Percentiles rank a stretch among this genome's conserved stretches.
Conservation (phyloP, 2,888 invertebrate genomes). For the Sinodicranocentrus sp. region DNA sequence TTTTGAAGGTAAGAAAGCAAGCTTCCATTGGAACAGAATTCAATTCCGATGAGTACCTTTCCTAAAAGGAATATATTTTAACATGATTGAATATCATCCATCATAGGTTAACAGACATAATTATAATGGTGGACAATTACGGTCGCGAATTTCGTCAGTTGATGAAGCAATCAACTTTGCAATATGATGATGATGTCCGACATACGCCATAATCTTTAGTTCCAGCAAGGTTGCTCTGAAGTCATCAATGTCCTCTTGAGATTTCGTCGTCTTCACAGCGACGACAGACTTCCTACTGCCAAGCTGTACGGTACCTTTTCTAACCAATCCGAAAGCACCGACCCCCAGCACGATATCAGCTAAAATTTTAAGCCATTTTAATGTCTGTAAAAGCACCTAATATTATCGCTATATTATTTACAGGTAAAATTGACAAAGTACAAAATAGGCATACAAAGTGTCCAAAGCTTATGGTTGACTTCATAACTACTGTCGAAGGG, state of each 20-base stretch:
- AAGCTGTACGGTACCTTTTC: conserved; percentile 51
- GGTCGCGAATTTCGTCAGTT: conserved; percentile 56
- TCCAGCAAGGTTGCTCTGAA: conserved; percentile 56
- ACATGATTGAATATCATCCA: background rate
- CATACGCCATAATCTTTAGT: conserved; percentile 49
- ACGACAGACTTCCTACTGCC: conserved; percentile 53
- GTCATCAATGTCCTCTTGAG: conserved; percentile 54
- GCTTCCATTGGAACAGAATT: conserved; percentile 62
- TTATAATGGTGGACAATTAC: conserved; percentile 27
- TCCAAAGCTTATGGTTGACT: conserved; percentile 51
- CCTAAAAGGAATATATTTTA: conserved; percentile 37
- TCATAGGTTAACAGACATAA: background rate
- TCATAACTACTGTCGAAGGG: conserved; percentile 55
- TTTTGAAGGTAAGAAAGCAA: conserved; percentile 59
- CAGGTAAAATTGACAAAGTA: background rate
- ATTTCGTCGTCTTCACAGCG: conserved; percentile 59
- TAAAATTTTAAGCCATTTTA: conserved; percentile 29
- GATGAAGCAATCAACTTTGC: conserved; percentile 55
- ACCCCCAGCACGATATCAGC: conserved; percentile 57
- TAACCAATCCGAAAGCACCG: conserved; percentile 61
- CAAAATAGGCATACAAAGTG: conserved; percentile 28
- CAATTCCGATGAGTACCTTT: conserved; percentile 58
- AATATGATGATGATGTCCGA: conserved; percentile 39
- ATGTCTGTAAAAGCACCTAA: background rate
- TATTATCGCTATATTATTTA: too few relatives aligned